Percentiles rank a stretch among this genome's conserved stretches.
Evolutionary conservation across 2,113 vertebrate species (phyloP).

Genomic region (Silurus glanis): DNA sequence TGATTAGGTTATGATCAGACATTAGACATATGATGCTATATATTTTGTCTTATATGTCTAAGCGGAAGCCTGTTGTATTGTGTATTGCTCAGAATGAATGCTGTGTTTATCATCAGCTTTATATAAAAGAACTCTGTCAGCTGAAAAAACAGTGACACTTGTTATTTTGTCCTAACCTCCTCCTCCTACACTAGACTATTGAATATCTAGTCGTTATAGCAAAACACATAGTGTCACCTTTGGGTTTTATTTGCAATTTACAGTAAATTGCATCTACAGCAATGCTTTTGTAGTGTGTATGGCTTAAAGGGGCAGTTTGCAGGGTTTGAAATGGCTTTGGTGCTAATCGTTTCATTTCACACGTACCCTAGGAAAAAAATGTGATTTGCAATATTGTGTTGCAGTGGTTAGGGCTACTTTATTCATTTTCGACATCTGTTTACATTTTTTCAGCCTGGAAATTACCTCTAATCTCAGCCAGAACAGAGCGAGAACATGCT

Average conservation of each 20-base stretch:
- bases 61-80: neutral
- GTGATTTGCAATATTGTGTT: neutral
- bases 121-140: neutral
- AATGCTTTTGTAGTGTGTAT: neutral
- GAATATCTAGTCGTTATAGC: neutral
- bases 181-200: neutral
- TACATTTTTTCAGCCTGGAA: constrained; percentile 21
- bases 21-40: neutral
- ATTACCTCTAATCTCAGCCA: neutral
- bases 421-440: neutral
- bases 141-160: neutral
- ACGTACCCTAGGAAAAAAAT: neutral
- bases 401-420: neutral
- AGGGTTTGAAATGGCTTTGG: neutral
- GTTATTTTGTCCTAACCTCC: neutral
- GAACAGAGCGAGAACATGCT: constrained; percentile 1
- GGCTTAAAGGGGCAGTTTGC: neutral
- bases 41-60: neutral
- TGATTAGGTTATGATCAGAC: neutral
- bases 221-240: neutral
- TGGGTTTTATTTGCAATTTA: neutral
- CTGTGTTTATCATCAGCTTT: neutral
- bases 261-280: neutral
- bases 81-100: neutral
- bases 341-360: neutral